Evolutionary conservation across 2,888 invertebrate species (phyloP).

Genomic region (Punctoribates punctum): DNA sequence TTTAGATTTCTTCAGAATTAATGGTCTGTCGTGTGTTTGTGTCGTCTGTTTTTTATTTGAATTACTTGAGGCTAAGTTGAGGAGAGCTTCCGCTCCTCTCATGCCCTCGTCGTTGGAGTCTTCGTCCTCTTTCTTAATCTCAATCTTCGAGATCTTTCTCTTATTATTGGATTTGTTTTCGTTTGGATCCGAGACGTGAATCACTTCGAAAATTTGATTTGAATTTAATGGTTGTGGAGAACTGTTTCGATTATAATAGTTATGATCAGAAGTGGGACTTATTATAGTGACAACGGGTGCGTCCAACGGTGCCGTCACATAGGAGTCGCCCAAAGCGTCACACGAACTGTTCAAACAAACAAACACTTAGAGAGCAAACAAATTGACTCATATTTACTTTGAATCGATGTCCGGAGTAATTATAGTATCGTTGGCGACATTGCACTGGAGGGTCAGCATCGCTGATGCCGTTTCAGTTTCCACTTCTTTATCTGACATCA

Average conservation of each 20-base stretch:
- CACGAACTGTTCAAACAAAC: not conserved
- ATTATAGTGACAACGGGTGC: slow-evolving; percentile 26
- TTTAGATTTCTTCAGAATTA: slow-evolving; percentile 31
- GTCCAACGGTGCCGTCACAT: not conserved
- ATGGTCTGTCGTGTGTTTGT: slow-evolving; percentile 23
- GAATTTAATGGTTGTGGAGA: not conserved
- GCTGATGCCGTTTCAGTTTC: slow-evolving; percentile 72
- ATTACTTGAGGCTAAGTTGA: slow-evolving; percentile 60
- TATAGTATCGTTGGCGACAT: slow-evolving; percentile 55
- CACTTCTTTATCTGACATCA: slow-evolving; percentile 57
- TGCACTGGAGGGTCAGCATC: slow-evolving; percentile 75
- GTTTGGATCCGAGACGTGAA: not conserved
- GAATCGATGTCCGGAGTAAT: slow-evolving; percentile 9
- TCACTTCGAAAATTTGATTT: not conserved
- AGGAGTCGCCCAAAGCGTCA: not conserved
- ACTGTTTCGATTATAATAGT: slow-evolving; percentile 33
- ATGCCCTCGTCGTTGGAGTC: slow-evolving; percentile 55
- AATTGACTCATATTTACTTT: slow-evolving; percentile 46
- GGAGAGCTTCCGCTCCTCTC: slow-evolving; percentile 71
- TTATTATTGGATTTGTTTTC: not conserved
- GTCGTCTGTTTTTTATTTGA: slow-evolving; percentile 3
- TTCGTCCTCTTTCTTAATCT: slow-evolving; percentile 38
- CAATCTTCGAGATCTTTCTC: not conserved
- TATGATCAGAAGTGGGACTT: slow-evolving; percentile 39
- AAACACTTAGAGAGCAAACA: not conserved